phyloP scores from a whole-genome alignment of 2,113 vertebrate species.

The Camelus bactrianus region DNA sequence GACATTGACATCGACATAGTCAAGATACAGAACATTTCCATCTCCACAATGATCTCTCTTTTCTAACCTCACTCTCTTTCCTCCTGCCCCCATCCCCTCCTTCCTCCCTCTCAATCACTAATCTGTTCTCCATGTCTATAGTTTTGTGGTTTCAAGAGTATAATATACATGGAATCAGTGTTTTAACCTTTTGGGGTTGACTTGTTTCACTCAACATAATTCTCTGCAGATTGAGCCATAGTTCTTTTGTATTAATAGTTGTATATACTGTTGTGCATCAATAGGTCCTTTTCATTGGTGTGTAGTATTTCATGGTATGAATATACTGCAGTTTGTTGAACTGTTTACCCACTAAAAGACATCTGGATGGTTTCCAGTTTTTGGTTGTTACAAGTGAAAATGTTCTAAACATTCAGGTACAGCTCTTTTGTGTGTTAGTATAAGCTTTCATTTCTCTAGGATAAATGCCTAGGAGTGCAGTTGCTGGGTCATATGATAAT shows the following conservation, averaged over 20 bases:
- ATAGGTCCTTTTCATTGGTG: not conserved
- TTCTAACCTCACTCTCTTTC: not conserved
- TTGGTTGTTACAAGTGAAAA: not conserved
- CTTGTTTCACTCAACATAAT: not conserved
- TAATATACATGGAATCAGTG: not conserved
- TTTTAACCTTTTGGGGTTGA: not conserved
- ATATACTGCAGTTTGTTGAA: not conserved
- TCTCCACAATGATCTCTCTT: not conserved
- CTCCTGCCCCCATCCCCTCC: not conserved
- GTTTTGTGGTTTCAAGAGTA: not conserved
- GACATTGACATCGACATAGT: not conserved
- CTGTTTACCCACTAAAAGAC: not conserved
- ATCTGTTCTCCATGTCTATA: not conserved
- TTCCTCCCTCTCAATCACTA: not conserved
- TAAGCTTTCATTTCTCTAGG: not conserved
- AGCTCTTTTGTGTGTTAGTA: not conserved
- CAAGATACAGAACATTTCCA: accelerated
- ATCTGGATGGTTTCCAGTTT: not conserved
- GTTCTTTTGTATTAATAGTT: not conserved
- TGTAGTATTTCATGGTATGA: not conserved
- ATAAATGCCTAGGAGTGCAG: not conserved
- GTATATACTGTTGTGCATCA: too few species aligned
- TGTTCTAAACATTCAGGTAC: not conserved
- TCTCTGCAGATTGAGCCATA: not conserved
- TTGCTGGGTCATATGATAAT: not conserved